Percentiles rank a stretch among this genome's conserved stretches.
Evolutionary conservation across 2,113 vertebrate genomes (phyloP).

Genomic region (Amphiprion percula): DNA sequence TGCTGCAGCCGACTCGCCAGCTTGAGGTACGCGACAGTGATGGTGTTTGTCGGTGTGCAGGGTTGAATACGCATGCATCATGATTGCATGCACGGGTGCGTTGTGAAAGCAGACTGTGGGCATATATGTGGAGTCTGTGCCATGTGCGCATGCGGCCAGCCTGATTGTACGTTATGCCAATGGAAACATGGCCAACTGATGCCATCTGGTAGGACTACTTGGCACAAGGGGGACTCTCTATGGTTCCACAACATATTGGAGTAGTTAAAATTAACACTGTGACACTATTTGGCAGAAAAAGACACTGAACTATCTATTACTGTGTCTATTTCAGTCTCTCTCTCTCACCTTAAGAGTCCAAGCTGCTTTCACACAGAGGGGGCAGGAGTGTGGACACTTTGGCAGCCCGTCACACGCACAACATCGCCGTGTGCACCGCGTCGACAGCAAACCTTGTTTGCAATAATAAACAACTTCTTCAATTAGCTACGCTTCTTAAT

Average conservation of each 20-base stretch:
- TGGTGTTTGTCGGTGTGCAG: background rate
- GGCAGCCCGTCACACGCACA: background rate
- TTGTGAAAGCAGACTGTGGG: conserved; percentile 10
- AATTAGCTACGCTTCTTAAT: background rate
- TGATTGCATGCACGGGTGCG: background rate
- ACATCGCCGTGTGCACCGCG: background rate
- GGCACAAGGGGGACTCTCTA: conserved; percentile 75
- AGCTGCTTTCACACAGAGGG: conserved; percentile 1
- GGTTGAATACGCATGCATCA: background rate
- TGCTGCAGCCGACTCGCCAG: background rate
- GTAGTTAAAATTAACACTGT: conserved; percentile 88
- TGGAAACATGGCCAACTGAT: conserved; percentile 78
- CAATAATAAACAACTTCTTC: conserved; percentile 11
- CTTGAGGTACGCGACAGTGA: background rate
- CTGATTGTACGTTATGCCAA: conserved; percentile 76
- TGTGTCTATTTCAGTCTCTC: conserved; percentile 72
- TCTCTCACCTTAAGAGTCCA: conserved; percentile 41
- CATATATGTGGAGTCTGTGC: conserved; percentile 33
- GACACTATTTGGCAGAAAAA: conserved; percentile 84
- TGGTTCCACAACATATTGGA: conserved; percentile 84
- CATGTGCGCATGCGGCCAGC: conserved; percentile 73
- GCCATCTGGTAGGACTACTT: conserved; percentile 87
- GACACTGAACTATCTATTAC: conserved; percentile 72
- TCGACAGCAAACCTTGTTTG: background rate
- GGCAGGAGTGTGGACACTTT: conserved; percentile 5